These are phyloP conservation scores for Phalacrocorax carbo DNA, from an alignment of 2,113 vertebrate genomes.

Conservation along the genomic window DNA sequence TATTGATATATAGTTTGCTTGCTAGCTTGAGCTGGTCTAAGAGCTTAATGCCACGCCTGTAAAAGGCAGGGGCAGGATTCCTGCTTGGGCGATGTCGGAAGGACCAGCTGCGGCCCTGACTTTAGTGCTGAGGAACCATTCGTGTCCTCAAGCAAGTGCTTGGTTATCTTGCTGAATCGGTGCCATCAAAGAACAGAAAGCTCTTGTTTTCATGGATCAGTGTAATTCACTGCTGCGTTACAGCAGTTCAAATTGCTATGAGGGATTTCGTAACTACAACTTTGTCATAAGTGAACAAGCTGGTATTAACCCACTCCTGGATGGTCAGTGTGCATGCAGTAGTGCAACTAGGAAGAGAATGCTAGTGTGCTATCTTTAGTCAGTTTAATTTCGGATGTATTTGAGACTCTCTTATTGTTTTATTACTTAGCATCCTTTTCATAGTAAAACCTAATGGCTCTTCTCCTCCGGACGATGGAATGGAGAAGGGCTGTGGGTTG, in stretches of 20 bases:
- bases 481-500: not conserved
- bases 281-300: not conserved
- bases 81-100: not conserved
- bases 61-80: not conserved
- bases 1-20: fast-evolving
- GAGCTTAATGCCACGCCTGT: not conserved
- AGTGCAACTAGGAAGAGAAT: not conserved
- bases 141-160: too few relatives aligned
- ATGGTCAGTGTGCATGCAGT: fast-evolving
- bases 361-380: fast-evolving
- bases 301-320: not conserved
- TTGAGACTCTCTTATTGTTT: not conserved
- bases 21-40: not conserved
- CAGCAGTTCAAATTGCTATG: fast-evolving
- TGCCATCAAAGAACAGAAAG: not conserved
- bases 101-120: not conserved
- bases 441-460: fast-evolving
- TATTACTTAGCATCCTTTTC: too few relatives aligned
- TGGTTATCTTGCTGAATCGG: not conserved
- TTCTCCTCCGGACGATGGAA: fast-evolving
- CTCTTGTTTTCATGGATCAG: not conserved
- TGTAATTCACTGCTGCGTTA: too few relatives aligned
- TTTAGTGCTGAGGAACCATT: too few relatives aligned
- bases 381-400: not conserved
- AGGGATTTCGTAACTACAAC: not conserved